Evolutionary conservation across 2,797 vertebrate genomes (phyloP), one percentile per base, ranked within the genome.

Genomic region (Enteromius viviparus): DNA sequence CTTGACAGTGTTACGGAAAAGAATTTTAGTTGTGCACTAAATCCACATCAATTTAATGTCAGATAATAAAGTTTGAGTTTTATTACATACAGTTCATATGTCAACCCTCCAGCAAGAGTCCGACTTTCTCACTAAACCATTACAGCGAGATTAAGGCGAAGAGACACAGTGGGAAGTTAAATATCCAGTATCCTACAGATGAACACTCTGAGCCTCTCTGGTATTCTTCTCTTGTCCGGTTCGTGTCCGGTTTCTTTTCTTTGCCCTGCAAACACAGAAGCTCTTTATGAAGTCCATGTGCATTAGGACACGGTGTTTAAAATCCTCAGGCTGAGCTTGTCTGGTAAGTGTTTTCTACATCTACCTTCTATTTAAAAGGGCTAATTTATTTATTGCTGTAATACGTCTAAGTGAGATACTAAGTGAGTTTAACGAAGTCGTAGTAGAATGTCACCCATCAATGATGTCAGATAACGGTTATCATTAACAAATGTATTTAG

Each of bases 181-280:
- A 83, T 71, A 66, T 82, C 78, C 64, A 74, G 51, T 26, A 72
- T 84, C 86, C 80, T 86, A 62, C 85, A 91, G 88, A 88, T 77
- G 89, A 75, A n/a, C 72, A 71, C 70, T 64, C 71, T 60, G 69
- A 85, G 86, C 88, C 87, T 88, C 80, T 86, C 81, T 85, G 86
- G 87, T 84, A 81, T 89, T 71, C 58, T 89, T 88, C 88, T 87
- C 55, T 86, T 85, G 84, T 84, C 87, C 89, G 91, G 78, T 72
- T 76, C 69, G 83, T 85, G 75, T 88, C 89, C 85, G 81, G 84
- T 87, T 86, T 90, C 89, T 90, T 53, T 83, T 78, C 84, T 86
- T 87, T 68, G 49, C 87, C 83, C 74, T 58, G 15, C 83, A 84
- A 85, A 71, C 89, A 83, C 83, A 85, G 88, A 32, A 87, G 51